Conservation (phyloP, 37 sponge, comb jelly and placozoan species). For the Halisarca cf. caerulea region DNA sequence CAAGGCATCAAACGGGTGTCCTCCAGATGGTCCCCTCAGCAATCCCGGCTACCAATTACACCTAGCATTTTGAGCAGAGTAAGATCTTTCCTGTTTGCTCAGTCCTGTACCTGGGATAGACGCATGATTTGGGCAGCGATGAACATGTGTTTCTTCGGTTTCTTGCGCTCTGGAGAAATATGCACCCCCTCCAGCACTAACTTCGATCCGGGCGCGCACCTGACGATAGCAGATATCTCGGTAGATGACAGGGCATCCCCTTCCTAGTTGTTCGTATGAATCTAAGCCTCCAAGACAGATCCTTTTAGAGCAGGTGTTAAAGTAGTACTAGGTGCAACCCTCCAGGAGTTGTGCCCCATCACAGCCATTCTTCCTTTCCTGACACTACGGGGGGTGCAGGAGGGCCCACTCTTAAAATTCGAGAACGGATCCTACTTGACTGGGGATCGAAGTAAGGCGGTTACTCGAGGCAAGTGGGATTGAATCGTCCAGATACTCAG, state of each 20-base stretch:
- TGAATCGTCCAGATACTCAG: background rate
- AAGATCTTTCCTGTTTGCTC: background rate
- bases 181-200: background rate
- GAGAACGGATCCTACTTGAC: background rate
- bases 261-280: background rate
- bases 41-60: constrained; percentile 21
- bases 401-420: background rate
- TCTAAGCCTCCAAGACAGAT: constrained; percentile 43
- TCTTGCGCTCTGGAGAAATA: constrained; percentile 32
- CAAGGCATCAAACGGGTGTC: background rate
- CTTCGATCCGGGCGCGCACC: constrained; percentile 8
- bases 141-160: constrained; percentile 40
- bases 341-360: background rate
- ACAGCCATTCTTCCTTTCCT: background rate
- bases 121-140: constrained; percentile 50
- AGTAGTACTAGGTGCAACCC: background rate
- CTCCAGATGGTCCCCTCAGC: background rate
- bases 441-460: background rate
- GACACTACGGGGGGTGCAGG: background rate
- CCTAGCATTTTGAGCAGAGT: constrained; percentile 7
- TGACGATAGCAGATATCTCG: constrained; percentile 8
- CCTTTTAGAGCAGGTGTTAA: constrained; percentile 5
- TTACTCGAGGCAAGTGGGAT: background rate
- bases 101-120: background rate
- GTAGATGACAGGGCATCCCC: background rate